Percentiles rank a stretch among this genome's conserved stretches.
Evolutionary conservation across 2,888 invertebrate genomes (phyloP).

Genomic region (Dexiosoma caninum): DNA sequence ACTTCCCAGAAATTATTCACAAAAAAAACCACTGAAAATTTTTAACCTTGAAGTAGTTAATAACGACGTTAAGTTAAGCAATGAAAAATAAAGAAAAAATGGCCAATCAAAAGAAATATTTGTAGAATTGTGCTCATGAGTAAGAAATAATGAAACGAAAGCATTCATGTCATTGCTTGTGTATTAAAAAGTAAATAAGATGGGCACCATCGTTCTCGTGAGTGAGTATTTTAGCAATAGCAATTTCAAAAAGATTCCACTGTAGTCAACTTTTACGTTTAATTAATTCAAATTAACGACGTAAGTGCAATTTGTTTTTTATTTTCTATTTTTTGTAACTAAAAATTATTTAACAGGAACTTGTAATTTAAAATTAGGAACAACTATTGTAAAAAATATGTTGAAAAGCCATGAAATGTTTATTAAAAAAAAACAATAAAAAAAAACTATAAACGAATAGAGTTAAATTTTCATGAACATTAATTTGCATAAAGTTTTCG

Average conservation of each 20-base stretch:
- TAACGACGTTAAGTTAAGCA: slow-evolving; percentile 8
- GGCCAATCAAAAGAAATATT: not conserved
- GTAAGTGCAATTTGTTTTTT: slow-evolving; percentile 3
- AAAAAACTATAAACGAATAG: not conserved
- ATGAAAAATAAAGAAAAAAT: not conserved
- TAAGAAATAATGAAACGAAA: not conserved
- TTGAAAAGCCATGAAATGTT: not conserved
- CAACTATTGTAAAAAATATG: slow-evolving; percentile 41
- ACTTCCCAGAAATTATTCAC: slow-evolving; percentile 7
- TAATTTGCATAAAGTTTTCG: not conserved
- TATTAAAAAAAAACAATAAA: not conserved
- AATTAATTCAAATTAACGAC: slow-evolving; percentile 47
- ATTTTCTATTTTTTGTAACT: not conserved
- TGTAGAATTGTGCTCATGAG: not conserved
- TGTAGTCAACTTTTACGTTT: slow-evolving; percentile 17
- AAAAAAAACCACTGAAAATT: slow-evolving; percentile 5
- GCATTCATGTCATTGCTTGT: not conserved
- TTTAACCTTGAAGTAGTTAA: slow-evolving; percentile 2
- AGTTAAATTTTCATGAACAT: slow-evolving; percentile 5
- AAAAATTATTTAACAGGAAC: slow-evolving; percentile 52
- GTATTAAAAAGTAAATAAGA: not conserved
- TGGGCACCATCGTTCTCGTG: not conserved
- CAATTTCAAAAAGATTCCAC: slow-evolving; percentile 8
- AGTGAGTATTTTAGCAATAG: not conserved
- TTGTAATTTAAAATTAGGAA: slow-evolving; percentile 52